Base-by-base conservation (phyloP, 1,140 invertebrate genomes). In the Orchestia grillus region DNA sequence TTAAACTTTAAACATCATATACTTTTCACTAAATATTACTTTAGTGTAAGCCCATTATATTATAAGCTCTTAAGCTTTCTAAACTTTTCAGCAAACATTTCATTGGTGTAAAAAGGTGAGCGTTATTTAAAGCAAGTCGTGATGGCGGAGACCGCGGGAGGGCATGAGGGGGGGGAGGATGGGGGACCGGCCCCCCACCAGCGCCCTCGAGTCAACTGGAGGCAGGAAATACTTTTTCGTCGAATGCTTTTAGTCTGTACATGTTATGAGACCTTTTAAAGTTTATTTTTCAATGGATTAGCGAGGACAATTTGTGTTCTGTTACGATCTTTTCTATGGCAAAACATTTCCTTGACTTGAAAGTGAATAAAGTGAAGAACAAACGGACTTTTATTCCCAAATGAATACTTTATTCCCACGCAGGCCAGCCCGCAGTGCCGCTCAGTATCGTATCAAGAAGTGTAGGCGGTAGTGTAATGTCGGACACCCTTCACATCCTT, bases 201-300 rank as follows among this genome's bases (percentile, higher is more conserved):
- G n/a, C n/a, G n/a, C n/a, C n/a, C n/a, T n/a, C n/a, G n/a, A n/a
- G n/a, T n/a, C n/a, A n/a, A n/a, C n/a, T n/a, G n/a, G n/a, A 53
- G 47, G 36, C 1, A 77, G 62, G 36, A 77, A 77, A 36, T 23
- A 19, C 11, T 36, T 36, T 15, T 77, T 77, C 19, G 6, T 53
- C 6, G 36, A 43, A 91, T 4, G 88, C 88, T 91, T 42, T 44
- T 91, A 91, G 88, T 91, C 88, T n/a, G 28, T 42, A 91, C 41
- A 91, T 91, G 88, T 91, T 91, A 44, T 8, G 44, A 15, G 88
- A n/a, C 42, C 28, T 91, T 91, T 41, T 42, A 43, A 91, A 91
- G 88, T 91, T 91, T 91, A 91, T 91, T 91, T 91, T 91, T 91
- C 41, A 91, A 91, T 77, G 62, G 36, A 77, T 77, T 77, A 91